phyloP scores from a whole-genome alignment of 2,113 vertebrate species.

The Rhea pennata region DNA sequence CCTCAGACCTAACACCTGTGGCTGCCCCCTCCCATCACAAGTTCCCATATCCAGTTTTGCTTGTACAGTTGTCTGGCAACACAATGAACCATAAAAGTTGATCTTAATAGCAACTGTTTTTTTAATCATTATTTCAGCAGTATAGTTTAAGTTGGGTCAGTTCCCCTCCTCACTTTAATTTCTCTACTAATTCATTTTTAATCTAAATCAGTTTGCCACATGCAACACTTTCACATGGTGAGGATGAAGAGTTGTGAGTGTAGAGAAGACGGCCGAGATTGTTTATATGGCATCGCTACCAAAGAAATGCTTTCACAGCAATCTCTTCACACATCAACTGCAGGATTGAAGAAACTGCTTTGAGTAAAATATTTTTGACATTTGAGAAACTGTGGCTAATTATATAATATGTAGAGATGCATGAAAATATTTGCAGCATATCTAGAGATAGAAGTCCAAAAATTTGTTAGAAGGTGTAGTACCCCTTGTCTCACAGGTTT shows the following conservation, averaged over 20 bases:
- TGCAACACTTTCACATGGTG: background rate
- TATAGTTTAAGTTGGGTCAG: fast-evolving
- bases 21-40: too few species aligned
- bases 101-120: background rate
- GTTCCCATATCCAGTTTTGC: background rate
- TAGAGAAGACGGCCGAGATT: background rate
- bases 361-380: background rate
- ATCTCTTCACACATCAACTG: background rate
- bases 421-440: background rate
- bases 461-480: background rate
- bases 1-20: background rate
- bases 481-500: too few species aligned
- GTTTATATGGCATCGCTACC: background rate
- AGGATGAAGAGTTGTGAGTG: background rate
- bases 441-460: background rate
- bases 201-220: background rate
- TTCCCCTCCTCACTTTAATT: background rate
- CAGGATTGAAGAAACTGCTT: background rate
- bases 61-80: background rate
- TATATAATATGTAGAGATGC: too few species aligned
- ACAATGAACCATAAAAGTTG: background rate
- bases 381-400: background rate
- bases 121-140: background rate
- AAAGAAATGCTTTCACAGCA: background rate
- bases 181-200: background rate